Conservation (phyloP, 2,113 vertebrate species). For the Rhadina sibilatrix region DNA sequence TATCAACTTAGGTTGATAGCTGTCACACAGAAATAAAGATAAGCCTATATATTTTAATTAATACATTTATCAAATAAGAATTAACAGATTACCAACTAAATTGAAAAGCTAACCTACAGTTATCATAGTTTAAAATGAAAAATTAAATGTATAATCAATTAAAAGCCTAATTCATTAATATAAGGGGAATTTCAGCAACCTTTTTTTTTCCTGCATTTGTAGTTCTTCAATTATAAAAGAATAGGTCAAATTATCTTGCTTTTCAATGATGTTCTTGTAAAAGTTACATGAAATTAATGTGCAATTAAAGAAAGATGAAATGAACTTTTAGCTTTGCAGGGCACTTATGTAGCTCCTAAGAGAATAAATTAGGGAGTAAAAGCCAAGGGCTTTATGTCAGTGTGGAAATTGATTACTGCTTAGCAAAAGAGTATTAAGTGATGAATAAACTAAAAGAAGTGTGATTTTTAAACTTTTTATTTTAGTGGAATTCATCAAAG, state of each 20-base stretch:
- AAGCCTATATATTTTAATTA: conserved; percentile 59
- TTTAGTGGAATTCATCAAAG: not conserved
- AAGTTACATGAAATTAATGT: conserved; percentile 46
- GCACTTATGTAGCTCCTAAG: not conserved
- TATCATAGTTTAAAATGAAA: conserved; percentile 28
- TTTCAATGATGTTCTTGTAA: not conserved
- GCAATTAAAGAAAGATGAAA: conserved; percentile 47
- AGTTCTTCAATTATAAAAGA: conserved; percentile 18
- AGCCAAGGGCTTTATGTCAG: not conserved
- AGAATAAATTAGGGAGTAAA: conserved; percentile 19
- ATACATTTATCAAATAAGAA: conserved; percentile 53
- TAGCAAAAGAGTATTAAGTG: not conserved
- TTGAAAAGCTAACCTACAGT: conserved; percentile 31
- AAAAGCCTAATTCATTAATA: conserved; percentile 38
- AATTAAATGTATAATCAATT: conserved; percentile 43
- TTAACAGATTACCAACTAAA: conserved; percentile 37
- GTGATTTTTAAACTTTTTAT: not conserved
- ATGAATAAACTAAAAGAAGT: not conserved
- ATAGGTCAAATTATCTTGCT: conserved; percentile 27
- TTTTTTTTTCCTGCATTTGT: not conserved
- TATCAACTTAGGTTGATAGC: conserved; percentile 47
- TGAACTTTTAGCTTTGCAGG: not conserved
- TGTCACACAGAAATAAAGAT: conserved; percentile 57
- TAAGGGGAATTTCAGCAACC: not conserved
- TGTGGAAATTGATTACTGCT: not conserved